Evolutionary conservation across 2,888 invertebrate genomes (phyloP), one percentile per base, ranked within the genome.

Genomic region (Yponomeuta malinellus): DNA sequence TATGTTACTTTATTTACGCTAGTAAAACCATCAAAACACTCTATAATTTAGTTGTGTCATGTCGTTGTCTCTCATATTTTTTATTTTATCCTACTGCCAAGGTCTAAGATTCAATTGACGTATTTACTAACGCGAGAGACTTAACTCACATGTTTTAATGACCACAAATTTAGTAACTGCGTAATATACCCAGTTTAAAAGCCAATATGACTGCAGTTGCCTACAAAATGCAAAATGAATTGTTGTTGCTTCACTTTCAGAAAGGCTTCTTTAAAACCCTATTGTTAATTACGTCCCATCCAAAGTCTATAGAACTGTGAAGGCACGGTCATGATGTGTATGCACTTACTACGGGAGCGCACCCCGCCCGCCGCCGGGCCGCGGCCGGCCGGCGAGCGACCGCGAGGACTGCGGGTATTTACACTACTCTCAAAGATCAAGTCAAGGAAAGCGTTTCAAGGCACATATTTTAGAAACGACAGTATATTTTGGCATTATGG

Each of bases 241-340:
- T 77, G 79, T 83, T 85, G 85, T 83, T 83, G 78, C 80, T 79
- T 81, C 82, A 81, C 81, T 79, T 78, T 76, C 75, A 83, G 85
- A 84, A 83, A 85, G 86, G 86, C 84, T 85, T 83, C 84, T 87
- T 83, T 84, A 82, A 85, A 88, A 89, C 84, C 85, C 89, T 90
- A 91, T 90, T 89, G 91, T 88, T 89, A 90, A 90, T 92, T 92
- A 91, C 91, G 91, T 92, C 91, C 91, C 91, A 87, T 86, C 88
- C 89, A 86, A 87, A 91, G 91, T 92, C 91, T 92, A 89, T 90
- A 90, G 89, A 90, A 90, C 87, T 87, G 91, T 90, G 87, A 92
- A 91, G 92, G 92, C 92, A 92, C 91, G 91, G 90, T 91, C 82
- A 89, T 91, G 91, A 92, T 92, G 91, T 90, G 91, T 90, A 88